These are phyloP conservation scores for Willisornis vidua DNA, from an alignment of 2,113 vertebrate species.

Conservation along the genomic window DNA sequence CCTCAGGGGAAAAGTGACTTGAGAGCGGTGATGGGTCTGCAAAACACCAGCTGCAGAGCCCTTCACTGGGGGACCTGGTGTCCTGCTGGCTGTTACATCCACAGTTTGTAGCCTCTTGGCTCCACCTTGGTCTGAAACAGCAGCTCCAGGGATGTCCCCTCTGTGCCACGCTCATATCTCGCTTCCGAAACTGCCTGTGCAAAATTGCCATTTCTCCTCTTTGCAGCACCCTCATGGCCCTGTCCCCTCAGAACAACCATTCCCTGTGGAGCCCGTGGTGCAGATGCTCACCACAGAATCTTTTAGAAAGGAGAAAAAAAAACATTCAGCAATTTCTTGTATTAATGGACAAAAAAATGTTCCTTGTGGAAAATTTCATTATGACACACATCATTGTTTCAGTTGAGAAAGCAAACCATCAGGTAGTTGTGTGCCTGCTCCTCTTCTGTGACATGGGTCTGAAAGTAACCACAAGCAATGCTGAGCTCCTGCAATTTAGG, in stretches of 20 bases:
- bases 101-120: neutral
- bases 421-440: neutral
- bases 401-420: neutral
- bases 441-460: neutral
- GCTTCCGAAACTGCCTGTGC: neutral
- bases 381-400: neutral
- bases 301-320: neutral
- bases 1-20: neutral
- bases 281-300: neutral
- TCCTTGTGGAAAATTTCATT: neutral
- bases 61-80: neutral
- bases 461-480: neutral
- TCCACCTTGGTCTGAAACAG: neutral
- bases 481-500: neutral
- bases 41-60: neutral
- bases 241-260: fast-evolving
- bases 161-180: fast-evolving
- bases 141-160: neutral
- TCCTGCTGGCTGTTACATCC: neutral
- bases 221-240: neutral
- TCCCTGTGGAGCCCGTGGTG: fast-evolving
- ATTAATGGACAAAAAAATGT: neutral
- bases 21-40: neutral
- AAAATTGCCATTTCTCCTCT: neutral
- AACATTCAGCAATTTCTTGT: neutral